Conservation (phyloP, 2,113 vertebrate species). For the Monarcha castaneiventris region DNA sequence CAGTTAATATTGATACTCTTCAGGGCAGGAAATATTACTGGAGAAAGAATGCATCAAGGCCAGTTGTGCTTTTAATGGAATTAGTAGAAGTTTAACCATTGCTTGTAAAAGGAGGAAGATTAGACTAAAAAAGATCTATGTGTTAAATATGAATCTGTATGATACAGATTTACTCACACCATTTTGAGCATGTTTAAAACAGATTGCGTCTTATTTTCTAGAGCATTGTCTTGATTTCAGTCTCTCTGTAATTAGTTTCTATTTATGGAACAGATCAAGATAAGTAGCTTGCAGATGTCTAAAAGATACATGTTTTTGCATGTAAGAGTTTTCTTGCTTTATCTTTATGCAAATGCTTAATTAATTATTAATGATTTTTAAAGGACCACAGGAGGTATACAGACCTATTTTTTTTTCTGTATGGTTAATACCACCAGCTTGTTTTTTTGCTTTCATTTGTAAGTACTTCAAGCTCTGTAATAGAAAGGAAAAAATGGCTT, state of each 20-base stretch:
- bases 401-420: neutral
- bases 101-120: neutral
- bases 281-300: neutral
- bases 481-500: constrained; percentile 16
- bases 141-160: neutral
- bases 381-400: neutral
- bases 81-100: neutral
- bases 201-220: neutral
- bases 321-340: neutral
- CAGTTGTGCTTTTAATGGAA: neutral
- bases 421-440: neutral
- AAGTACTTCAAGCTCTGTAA: constrained; percentile 18
- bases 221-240: neutral
- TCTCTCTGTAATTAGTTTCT: neutral
- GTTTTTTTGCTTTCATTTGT: constrained; percentile 2
- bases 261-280: constrained; percentile 4
- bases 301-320: neutral
- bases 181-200: neutral
- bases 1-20: neutral
- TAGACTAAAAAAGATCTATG: neutral
- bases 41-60: neutral
- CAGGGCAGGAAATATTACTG: neutral
- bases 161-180: neutral
- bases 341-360: constrained; percentile 1
- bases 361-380: constrained; percentile 13